Evolutionary conservation across 2,888 invertebrate genomes (phyloP).

Genomic region (Sylvicola fuscatus): DNA sequence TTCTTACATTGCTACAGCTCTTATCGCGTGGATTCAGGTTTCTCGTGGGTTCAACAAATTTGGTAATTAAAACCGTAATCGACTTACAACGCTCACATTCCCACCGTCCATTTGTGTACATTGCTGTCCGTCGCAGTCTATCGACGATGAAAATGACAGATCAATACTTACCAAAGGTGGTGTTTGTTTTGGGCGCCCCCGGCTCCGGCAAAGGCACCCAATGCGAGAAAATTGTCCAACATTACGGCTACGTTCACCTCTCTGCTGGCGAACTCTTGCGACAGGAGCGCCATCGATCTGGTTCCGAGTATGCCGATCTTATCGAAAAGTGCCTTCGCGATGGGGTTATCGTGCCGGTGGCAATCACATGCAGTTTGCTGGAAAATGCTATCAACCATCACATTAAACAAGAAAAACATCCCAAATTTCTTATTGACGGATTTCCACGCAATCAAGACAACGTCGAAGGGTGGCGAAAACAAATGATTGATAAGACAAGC

Average conservation of each 20-base stretch:
- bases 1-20: too few species aligned
- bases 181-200: slow-evolving; percentile 94
- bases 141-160: too few species aligned
- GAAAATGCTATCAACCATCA: slow-evolving; percentile 49
- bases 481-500: slow-evolving; percentile 64
- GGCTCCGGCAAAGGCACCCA: slow-evolving; percentile 91
- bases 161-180: slow-evolving; percentile 46
- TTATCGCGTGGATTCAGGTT: too few species aligned
- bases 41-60: too few species aligned
- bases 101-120: too few species aligned
- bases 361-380: slow-evolving; percentile 90
- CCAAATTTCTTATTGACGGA: slow-evolving; percentile 79
- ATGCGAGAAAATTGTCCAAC: slow-evolving; percentile 67
- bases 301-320: slow-evolving; percentile 72
- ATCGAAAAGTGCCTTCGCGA: slow-evolving; percentile 84
- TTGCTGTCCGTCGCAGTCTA: too few species aligned
- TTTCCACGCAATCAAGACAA: slow-evolving; percentile 97
- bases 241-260: slow-evolving; percentile 62
- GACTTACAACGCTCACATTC: too few species aligned
- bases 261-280: slow-evolving; percentile 89
- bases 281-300: slow-evolving; percentile 67
- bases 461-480: slow-evolving; percentile 77
- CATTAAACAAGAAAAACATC: slow-evolving; percentile 11
- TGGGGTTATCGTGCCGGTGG: slow-evolving; percentile 94
- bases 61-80: too few species aligned